Base-by-base conservation (phyloP, 2,888 invertebrate species). In the Chrysolina oricalcia region DNA sequence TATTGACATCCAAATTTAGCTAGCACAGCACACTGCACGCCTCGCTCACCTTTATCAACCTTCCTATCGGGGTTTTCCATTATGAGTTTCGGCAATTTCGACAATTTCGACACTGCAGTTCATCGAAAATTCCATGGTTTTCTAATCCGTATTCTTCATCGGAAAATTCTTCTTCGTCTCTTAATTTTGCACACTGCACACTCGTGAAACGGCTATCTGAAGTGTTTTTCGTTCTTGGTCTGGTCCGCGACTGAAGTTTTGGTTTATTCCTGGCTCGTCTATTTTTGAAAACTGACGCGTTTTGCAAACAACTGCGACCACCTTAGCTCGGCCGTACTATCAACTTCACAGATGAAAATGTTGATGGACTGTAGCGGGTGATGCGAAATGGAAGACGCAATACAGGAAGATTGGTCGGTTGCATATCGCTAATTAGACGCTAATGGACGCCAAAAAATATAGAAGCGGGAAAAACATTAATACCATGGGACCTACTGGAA, bases 211-310 rank as follows among this genome's bases (percentile, higher is more conserved):
- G 81, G 80, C 78, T 85, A 83, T 83, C 84, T 83, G 83, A 82
- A 81, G 81, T 84, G 85, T 83, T 86, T 76, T 82, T 85, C 85
- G 83, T 82, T 81, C 79, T 82, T 80, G 75, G 80, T 82, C 84
- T 83, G 83, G 83, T 83, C 80, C 80, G 81, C 83, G 79, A 84
- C 85, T 84, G 83, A 82, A 81, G 81, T 81, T 81, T 81, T 81
- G 72, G 70, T 69, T 83, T 85, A 85, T 85, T 85, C 84, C 80
- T 81, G 84, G 84, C 78, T 78, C 78, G 78, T 78, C 84, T 86
- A 86, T 86, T 86, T 86, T 83, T 81, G 84, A 83, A 83, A 84
- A 84, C 81, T 86, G 86, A 86, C 86, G 86, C 62, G 76, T 81
- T 80, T 82, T 82, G 85, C 85, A 82, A 84, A 86, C 82, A 84